A percentile compares a stretch with the other conserved stretches of the same genome.
These are phyloP conservation scores for Myodes glareolus DNA, from an alignment of 2,113 vertebrate genomes.

Conservation along the genomic window DNA sequence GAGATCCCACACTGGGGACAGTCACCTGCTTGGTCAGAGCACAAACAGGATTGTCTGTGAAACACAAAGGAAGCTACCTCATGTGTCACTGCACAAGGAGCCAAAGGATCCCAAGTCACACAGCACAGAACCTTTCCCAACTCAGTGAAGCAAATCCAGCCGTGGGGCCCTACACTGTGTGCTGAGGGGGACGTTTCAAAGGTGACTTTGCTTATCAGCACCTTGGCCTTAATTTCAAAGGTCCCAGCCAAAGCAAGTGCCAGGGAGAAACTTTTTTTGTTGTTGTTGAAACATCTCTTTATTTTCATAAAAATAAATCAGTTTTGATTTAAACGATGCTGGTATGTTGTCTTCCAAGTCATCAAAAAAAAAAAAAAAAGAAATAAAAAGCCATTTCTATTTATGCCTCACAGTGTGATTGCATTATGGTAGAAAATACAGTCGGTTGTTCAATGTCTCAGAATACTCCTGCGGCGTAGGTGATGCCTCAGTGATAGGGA, in stretches of 20 bases:
- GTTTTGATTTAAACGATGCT: neutral
- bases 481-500: neutral
- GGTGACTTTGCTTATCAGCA: neutral
- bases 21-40: neutral
- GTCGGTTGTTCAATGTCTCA: too few species aligned
- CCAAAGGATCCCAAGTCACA: neutral
- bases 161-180: neutral
- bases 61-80: slow-evolving; percentile 78
- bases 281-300: slow-evolving; percentile 13
- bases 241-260: neutral
- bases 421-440: neutral
- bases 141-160: neutral
- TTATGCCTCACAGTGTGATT: neutral
- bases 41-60: neutral
- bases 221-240: neutral
- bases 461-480: neutral
- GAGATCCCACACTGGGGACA: too few species aligned
- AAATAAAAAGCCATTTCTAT: slow-evolving; percentile 56
- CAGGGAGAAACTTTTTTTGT: neutral
- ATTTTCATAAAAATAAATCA: slow-evolving; percentile 36
- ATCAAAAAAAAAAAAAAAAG: slow-evolving; percentile 64
- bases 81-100: accelerated
- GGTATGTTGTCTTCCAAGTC: neutral
- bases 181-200: neutral
- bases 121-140: neutral